Evolutionary conservation across 1,140 invertebrate genomes (phyloP).

Genomic region (Brachionus plicatilis): DNA sequence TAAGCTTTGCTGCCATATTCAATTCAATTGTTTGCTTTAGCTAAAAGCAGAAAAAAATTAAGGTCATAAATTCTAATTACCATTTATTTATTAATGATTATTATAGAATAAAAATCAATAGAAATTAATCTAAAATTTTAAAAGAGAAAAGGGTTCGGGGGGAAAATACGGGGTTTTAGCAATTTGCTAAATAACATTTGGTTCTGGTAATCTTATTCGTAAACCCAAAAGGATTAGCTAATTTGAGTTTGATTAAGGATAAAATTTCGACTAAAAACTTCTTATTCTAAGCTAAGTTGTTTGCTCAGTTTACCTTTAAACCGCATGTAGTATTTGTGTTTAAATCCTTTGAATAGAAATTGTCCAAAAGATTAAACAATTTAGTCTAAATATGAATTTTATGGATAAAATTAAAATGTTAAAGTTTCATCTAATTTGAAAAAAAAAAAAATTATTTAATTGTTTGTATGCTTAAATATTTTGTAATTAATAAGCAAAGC

Average conservation of each 20-base stretch:
- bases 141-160: background rate
- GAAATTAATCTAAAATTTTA: background rate
- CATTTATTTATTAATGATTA: background rate
- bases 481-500: constrained; percentile 4
- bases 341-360: background rate
- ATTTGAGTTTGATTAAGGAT: constrained; percentile 28
- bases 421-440: constrained; percentile 32
- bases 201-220: background rate
- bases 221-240: background rate
- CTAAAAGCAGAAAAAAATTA: background rate
- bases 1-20: background rate
- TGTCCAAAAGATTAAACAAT: constrained; percentile 26
- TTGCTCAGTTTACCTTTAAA: background rate
- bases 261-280: background rate
- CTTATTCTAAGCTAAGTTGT: background rate
- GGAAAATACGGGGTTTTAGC: background rate
- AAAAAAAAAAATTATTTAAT: background rate
- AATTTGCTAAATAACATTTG: background rate
- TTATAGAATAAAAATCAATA: constrained; percentile 30
- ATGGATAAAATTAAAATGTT: constrained; percentile 19
- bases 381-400: background rate
- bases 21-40: background rate
- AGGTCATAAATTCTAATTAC: background rate
- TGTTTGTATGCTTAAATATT: background rate
- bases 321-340: constrained; percentile 8